phyloP scores from a whole-genome alignment of 1,140 invertebrate genomes.

The Macrobrachium nipponense region DNA sequence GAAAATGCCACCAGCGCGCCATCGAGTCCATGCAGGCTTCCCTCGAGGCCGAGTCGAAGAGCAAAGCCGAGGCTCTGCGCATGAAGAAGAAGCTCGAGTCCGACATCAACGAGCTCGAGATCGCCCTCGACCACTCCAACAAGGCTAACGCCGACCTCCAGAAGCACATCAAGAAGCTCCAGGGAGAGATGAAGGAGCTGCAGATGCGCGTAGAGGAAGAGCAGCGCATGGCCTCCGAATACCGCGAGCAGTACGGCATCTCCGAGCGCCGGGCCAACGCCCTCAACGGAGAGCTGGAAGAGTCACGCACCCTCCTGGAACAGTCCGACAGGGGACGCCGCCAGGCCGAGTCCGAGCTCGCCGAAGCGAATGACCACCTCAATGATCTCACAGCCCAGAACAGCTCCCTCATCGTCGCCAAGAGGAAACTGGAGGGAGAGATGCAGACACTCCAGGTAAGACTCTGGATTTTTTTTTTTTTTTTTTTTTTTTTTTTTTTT shows the following conservation, averaged over 20 bases:
- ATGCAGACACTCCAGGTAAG: conserved; percentile 46
- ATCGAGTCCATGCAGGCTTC: conserved; percentile 46
- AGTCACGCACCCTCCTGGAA: conserved; percentile 72
- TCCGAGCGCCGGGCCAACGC: conserved; percentile 66
- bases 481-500: no score
- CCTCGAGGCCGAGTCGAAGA: conserved; percentile 72
- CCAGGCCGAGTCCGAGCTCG: conserved; percentile 74
- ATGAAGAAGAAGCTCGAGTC: conserved; percentile 49
- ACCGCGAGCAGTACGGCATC: conserved; percentile 72
- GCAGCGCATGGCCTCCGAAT: conserved; percentile 72
- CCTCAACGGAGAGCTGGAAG: conserved; percentile 72
- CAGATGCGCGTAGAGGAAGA: conserved; percentile 72
- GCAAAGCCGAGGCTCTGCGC: conserved; percentile 65
- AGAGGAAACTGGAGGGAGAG: conserved; percentile 45
- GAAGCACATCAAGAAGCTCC: conserved; percentile 70
- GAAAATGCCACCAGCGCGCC: conserved; percentile 40
- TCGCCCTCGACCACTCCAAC: conserved; percentile 45
- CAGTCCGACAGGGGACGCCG: conserved; percentile 65
- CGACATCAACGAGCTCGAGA: conserved; percentile 46
- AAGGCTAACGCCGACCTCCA: conserved; percentile 43
- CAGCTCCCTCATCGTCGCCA: conserved; percentile 31
- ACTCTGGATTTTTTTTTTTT: no score
- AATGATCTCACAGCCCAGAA: conserved; percentile 31
- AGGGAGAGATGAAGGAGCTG: conserved; percentile 73
- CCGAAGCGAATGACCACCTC: conserved; percentile 73